Conservation (phyloP, 1,140 invertebrate species). For the Drosophila sulfurigaster region DNA sequence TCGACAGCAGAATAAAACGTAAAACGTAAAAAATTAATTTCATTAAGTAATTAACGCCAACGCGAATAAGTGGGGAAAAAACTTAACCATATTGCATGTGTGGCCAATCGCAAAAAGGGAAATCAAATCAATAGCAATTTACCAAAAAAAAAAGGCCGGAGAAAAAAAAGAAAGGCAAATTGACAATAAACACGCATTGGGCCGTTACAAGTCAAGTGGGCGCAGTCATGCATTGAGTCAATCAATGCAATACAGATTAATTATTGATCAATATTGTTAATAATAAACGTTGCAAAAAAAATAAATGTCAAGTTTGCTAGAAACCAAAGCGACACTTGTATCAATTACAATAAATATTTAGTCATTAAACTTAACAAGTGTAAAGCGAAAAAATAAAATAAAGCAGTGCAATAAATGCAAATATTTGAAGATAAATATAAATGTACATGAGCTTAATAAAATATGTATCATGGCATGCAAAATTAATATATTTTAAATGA, state of each 20-base stretch:
- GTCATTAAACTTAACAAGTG: constrained; percentile 35
- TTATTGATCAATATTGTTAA: constrained; percentile 44
- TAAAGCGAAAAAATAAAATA: too few species aligned
- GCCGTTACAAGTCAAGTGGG: constrained; percentile 29
- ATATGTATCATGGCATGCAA: too few species aligned
- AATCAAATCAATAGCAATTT: constrained; percentile 6
- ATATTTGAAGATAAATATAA: not conserved
- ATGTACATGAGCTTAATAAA: not conserved
- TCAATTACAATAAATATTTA: constrained; percentile 46
- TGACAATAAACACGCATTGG: constrained; percentile 42
- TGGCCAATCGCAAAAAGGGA: not conserved
- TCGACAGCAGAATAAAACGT: constrained; percentile 5
- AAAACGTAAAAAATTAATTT: constrained; percentile 45
- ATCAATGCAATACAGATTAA: constrained; percentile 49
- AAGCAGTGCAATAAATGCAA: too few species aligned
- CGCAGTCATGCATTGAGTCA: constrained; percentile 38
- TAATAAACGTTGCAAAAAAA: constrained; percentile 25
- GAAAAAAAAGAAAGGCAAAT: constrained; percentile 17
- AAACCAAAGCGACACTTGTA: constrained; percentile 27
- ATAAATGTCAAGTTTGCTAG: not conserved
- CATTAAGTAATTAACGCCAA: constrained; percentile 63
- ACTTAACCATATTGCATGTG: constrained; percentile 1
- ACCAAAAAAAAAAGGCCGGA: not conserved
- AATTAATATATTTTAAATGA: too few species aligned
- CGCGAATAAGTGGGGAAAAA: constrained; percentile 10